These are phyloP conservation scores for Ptychoptera contaminata DNA, from an alignment of 2,888 invertebrate species.

Conservation along the genomic window DNA sequence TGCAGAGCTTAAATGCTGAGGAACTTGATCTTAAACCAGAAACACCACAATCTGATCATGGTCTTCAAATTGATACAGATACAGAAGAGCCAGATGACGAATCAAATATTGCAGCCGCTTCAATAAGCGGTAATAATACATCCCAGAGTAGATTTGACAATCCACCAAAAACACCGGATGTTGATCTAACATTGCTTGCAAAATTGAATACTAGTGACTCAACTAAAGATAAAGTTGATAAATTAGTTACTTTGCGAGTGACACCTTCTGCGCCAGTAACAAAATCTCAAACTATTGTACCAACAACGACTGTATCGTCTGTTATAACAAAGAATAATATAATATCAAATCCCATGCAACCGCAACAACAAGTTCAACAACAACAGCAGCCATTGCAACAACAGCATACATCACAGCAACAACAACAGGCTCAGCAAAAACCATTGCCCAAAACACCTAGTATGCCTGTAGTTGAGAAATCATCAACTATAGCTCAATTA, in stretches of 20 bases:
- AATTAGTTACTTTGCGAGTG: slow-evolving; percentile 5
- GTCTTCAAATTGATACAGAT: slow-evolving; percentile 72
- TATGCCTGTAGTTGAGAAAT: slow-evolving; percentile 21
- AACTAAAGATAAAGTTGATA: not conserved
- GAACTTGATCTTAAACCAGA: slow-evolving; percentile 65
- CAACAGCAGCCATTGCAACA: slow-evolving; percentile 4
- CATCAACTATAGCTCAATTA: slow-evolving; percentile 21
- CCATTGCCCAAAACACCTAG: slow-evolving; percentile 10
- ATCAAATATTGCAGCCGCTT: not conserved
- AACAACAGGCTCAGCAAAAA: slow-evolving; percentile 13
- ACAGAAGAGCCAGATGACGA: slow-evolving; percentile 59
- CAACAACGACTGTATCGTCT: not conserved
- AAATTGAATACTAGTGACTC: slow-evolving; percentile 11
- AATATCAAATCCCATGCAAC: not conserved
- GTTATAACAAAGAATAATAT: not conserved
- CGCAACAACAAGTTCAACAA: slow-evolving; percentile 2
- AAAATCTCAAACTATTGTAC: not conserved
- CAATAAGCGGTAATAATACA: slow-evolving; percentile 13
- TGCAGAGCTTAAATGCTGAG: slow-evolving; percentile 58
- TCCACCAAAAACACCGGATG: slow-evolving; percentile 31
- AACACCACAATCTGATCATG: slow-evolving; percentile 70
- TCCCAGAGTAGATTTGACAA: slow-evolving; percentile 31
- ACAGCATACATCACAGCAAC: slow-evolving; percentile 3
- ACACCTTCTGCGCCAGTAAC: slow-evolving; percentile 11
- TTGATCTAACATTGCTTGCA: slow-evolving; percentile 30